These are phyloP conservation scores for Alsophila aescularia DNA, from an alignment of 2,888 invertebrate genomes.

Conservation along the genomic window DNA sequence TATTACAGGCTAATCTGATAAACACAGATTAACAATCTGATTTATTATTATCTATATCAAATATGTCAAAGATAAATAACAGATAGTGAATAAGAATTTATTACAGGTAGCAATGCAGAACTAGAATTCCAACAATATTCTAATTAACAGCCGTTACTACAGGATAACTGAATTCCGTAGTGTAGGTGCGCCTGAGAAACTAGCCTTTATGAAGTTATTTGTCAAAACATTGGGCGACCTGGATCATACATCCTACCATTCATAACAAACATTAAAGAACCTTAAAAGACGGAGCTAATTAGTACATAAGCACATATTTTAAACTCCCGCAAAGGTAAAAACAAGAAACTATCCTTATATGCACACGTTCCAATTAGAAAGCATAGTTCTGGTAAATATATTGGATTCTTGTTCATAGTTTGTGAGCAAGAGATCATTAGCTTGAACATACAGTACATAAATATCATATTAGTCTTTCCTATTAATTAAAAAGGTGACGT, in stretches of 20 bases:
- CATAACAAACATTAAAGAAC: conserved; percentile 21
- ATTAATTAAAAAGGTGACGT: conserved; percentile 24
- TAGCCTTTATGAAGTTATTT: conserved; percentile 55
- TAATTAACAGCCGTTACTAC: conserved; percentile 31
- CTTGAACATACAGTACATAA: conserved; percentile 37
- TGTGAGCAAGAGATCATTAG: conserved; percentile 41
- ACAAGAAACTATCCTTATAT: conserved; percentile 50
- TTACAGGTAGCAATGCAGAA: conserved; percentile 26
- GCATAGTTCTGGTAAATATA: conserved; percentile 44
- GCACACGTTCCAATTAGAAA: conserved; percentile 62
- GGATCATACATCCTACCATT: conserved; percentile 24
- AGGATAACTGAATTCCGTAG: conserved; percentile 33
- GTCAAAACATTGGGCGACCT: conserved; percentile 16
- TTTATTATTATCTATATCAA: conserved; percentile 27
- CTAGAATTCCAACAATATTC: conserved; percentile 33
- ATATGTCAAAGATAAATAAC: conserved; percentile 25
- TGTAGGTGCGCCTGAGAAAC: conserved; percentile 57
- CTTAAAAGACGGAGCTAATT: conserved; percentile 49
- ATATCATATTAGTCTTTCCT: conserved; percentile 23
- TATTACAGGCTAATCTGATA: conserved; percentile 1
- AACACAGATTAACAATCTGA: not conserved
- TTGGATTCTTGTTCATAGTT: conserved; percentile 47
- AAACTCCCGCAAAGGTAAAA: conserved; percentile 43
- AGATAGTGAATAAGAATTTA: conserved; percentile 27
- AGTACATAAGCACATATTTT: conserved; percentile 56